Percentiles rank a stretch among this genome's conserved stretches.
Evolutionary conservation across 2,888 invertebrate species (phyloP).

Genomic region (Sturmia bella): DNA sequence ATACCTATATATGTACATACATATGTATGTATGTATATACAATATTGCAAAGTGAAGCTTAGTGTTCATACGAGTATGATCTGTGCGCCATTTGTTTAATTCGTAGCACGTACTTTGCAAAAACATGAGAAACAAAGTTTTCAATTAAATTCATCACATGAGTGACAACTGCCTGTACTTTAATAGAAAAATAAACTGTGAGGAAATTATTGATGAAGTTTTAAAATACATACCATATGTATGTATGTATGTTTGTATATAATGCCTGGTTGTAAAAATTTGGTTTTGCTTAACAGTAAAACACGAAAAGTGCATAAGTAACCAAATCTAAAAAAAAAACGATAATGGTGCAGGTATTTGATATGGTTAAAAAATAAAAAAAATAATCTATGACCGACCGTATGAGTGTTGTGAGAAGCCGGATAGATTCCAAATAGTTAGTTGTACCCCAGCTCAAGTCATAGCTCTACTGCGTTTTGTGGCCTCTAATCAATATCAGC

Average conservation of each 20-base stretch:
- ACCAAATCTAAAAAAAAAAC: too few species aligned
- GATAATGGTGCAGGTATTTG: too few species aligned
- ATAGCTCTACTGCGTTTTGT: too few species aligned
- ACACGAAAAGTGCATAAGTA: too few species aligned
- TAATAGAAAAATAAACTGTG: not conserved
- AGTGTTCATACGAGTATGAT: not conserved
- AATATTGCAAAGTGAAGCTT: slow-evolving; percentile 7
- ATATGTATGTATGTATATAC: slow-evolving; percentile 3
- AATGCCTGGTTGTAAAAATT: too few species aligned
- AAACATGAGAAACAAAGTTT: slow-evolving; percentile 10
- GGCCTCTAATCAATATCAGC: too few species aligned
- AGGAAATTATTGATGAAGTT: not conserved
- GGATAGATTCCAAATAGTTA: too few species aligned
- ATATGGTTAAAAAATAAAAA: too few species aligned
- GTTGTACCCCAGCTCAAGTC: too few species aligned
- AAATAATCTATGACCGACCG: too few species aligned
- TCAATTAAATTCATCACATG: slow-evolving; percentile 5
- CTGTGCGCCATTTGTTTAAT: slow-evolving; percentile 10
- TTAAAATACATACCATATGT: not conserved
- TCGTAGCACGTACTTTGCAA: slow-evolving; percentile 39
- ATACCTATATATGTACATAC: not conserved
- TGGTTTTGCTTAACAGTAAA: too few species aligned
- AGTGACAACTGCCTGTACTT: slow-evolving; percentile 14
- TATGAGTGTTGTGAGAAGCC: too few species aligned
- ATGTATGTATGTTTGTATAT: not conserved